Base-by-base conservation (phyloP, 2,797 vertebrate genomes). In the Avahi laniger region DNA sequence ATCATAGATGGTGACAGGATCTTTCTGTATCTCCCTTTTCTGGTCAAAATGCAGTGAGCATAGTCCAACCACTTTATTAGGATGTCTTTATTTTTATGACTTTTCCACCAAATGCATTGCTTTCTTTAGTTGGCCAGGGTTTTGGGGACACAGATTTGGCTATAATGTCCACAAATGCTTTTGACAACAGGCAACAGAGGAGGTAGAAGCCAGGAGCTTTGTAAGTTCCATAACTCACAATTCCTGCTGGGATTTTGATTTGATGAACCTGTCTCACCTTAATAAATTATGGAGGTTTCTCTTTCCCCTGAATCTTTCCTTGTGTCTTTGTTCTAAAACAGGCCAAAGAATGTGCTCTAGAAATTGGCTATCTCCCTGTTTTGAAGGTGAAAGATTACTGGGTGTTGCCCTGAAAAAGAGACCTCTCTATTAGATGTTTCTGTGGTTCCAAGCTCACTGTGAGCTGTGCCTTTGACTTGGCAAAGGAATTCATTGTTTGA, bases 81-180 rank as follows among this genome's bases (percentile, higher is more conserved):
- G 24, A 93, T 69, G 73, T 95, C 87, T 93, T 94, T 92, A 96
- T 94, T 96, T 96, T 97, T 96, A 96, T 80, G 78, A 75, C 57
- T 96, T 97, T 96, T 95, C 82, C 82, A 95, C 88, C 85, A 81
- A 93, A 84, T 80, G 7, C 65, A 80, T 72, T 73, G 50, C 89
- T 94, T 96, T 92, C 63, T 75, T 88, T 75, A 59, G 59, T 65
- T 96, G 93, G 91, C 79, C 48, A 89, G 63, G 50, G 35, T 86
- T 89, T 87, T 4, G 65, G 54, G 78, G 91, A 97, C 95, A 87
- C 20, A 72, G 59, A 93, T 84, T 96, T 96, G 90, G 94, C 78
- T 91, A 41, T 86, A 35, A 48, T 7, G 9, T 82, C 83, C 80
- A 87, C 48, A 90, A 65, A 92, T 85, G 54, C 41, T 67, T 43